Base-by-base conservation (phyloP, 2,797 vertebrate species). In the Hyperoplus immaculatus region DNA sequence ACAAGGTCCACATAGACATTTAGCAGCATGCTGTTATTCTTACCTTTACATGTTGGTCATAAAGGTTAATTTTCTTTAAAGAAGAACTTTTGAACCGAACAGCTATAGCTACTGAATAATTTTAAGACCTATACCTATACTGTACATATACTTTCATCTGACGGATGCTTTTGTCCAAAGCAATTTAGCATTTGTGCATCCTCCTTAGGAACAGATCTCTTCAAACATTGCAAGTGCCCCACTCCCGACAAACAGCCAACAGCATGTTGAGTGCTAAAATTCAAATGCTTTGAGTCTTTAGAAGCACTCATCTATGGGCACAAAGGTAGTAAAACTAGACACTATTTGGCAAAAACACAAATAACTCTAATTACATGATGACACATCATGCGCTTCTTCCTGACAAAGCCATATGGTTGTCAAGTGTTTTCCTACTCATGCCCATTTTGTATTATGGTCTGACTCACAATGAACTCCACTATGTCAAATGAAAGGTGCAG, bases 1-100 rank as follows among this genome's bases (percentile, higher is more conserved):
- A 77, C 70, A 56, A 29, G 60, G 70, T 81, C 85, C 78, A 41
- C 13, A 3, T 81, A 84, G 90, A 78, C 57, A 59, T 78, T 74
- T 9, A 58, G 57, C 46, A 42, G 1, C 36, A 63, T 69, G 72
- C 51, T 85, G 63, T 87, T 82, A 62, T 80, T 83, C 58, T 76
- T 80, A 84, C 70, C 68, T 81, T 74, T 71, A 75, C 66, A 61
- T 72, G 55, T 66, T 65, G 47, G 65, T 74, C 15, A 76, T 80
- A 50, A 69, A 72, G 61, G 65, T 77, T 72, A 18, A 51, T 77
- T 78, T 80, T 75, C 60, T 74, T 69, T 10, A 51, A 16, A 49
- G 72, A 77, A 50, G 59, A 29, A 4, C n/a, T 11, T 72, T 42
- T 47, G 61, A 75, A 51, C 42, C 46, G 21, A 21, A 73, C 12